These are phyloP conservation scores for Eudemis profundana DNA, from an alignment of 2,888 invertebrate genomes.

Conservation along the genomic window DNA sequence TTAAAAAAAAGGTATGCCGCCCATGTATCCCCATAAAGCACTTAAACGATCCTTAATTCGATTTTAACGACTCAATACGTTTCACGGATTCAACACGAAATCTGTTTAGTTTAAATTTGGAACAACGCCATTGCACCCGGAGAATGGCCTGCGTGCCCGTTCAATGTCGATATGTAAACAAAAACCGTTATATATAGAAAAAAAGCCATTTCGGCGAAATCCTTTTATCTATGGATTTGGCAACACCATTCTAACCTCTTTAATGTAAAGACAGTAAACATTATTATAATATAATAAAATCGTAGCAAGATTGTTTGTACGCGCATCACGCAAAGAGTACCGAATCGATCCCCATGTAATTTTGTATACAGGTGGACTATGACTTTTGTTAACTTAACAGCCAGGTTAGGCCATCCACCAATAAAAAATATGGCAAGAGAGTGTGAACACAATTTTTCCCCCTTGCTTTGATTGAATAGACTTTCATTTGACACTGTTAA, in stretches of 20 bases:
- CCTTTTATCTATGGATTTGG: conserved; percentile 1
- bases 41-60: conserved; percentile 32
- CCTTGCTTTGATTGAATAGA: too few species aligned
- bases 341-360: too few species aligned
- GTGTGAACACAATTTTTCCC: too few species aligned
- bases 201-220: conserved; percentile 4
- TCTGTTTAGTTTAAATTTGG: conserved; percentile 55
- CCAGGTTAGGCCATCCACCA: too few species aligned
- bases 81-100: conserved; percentile 5
- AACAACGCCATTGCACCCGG: conserved; percentile 61
- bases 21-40: not conserved
- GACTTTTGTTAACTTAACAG: too few species aligned
- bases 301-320: too few species aligned
- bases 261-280: not conserved
- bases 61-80: conserved; percentile 32
- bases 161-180: conserved; percentile 65
- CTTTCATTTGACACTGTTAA: too few species aligned
- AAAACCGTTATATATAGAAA: conserved; percentile 47
- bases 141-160: conserved; percentile 72
- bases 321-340: too few species aligned
- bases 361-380: too few species aligned
- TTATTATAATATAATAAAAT: too few species aligned
- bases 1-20: too few species aligned
- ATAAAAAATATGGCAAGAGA: too few species aligned
- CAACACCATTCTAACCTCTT: not conserved